Evolutionary conservation across 2,797 vertebrate genomes (phyloP), one percentile per base, ranked within the genome.

Genomic region (Schizopygopsis malacanthus): DNA sequence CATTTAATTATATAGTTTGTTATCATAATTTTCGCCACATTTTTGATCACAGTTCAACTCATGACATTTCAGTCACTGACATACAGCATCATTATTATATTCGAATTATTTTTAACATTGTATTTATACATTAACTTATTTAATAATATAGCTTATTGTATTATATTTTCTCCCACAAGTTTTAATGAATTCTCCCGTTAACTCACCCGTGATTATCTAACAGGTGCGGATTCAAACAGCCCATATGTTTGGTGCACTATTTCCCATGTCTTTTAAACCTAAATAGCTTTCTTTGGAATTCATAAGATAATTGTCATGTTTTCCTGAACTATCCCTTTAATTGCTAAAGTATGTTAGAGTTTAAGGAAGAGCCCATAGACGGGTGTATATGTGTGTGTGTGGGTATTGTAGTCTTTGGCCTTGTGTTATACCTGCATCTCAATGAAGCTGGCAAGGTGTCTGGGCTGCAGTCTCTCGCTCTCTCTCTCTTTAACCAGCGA

Each of bases 11-110:
- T 43, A 9, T 52, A 18, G 2, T 52, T 18, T 45, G 10, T 45
- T 6, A 52, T 56, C 22, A 8, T 56, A 8, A 52, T 52, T 22
- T 56, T 18, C 0, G 1, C 6, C 54, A 56, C 20, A 56, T 22
- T 56, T 22, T 10, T 10, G 16, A 52, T 95, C 93, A 93, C 93
- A 94, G 91, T 93, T 93, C 92, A 93, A 93, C 93, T 88, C 93
- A 95, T 93, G 95, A 93, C 94, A 94, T 93, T 88, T 92, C 87
- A 94, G 94, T 95, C 93, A 95, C 93, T 91, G 87, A 92, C 91
- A 90, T 91, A 90, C 91, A 91, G 91, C 90, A 90, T 72, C 70
- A 87, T n/a, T 22, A n/a, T 71, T 43, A n/a, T 59, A 13, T 43
- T 22, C 6, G 4, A 25, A 61, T 61, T 0, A 45, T 45, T n/a